Percentiles rank a stretch among this genome's conserved stretches.
Evolutionary conservation across 2,797 vertebrate genomes (phyloP).

Genomic region (Calcarius lapponicus): DNA sequence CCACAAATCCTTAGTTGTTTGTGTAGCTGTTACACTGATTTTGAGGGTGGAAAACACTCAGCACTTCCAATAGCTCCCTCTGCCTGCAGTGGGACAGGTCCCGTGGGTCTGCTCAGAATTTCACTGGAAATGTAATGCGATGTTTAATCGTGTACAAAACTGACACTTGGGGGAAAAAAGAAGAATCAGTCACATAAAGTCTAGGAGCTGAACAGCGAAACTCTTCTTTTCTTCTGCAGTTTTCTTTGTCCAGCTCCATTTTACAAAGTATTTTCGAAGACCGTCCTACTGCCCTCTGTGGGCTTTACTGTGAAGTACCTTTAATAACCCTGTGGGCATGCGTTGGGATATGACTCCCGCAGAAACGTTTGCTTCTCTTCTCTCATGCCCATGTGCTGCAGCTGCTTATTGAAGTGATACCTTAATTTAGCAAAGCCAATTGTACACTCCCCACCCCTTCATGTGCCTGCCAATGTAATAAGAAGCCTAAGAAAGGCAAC

Average conservation of each 20-base stretch:
- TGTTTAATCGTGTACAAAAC: neutral
- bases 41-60: neutral
- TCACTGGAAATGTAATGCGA: accelerated
- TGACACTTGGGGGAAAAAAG: accelerated
- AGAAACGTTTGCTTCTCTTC: neutral
- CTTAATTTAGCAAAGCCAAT: neutral
- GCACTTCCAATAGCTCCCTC: neutral
- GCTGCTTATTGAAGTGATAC: neutral
- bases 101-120: neutral
- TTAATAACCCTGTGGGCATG: neutral
- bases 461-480: neutral
- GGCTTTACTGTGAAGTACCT: neutral
- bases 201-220: neutral
- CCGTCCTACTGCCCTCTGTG: neutral
- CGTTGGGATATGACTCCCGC: neutral
- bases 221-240: neutral
- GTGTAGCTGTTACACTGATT: neutral
- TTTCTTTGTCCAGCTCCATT: neutral
- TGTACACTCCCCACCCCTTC: neutral
- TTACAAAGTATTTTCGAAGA: neutral
- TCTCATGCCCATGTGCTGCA: neutral
- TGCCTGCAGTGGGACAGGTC: neutral
- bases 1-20: neutral
- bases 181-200: neutral
- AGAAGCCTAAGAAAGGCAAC: neutral